Conservation (phyloP, 2,888 invertebrate genomes). For the Drosophila subquinaria region DNA sequence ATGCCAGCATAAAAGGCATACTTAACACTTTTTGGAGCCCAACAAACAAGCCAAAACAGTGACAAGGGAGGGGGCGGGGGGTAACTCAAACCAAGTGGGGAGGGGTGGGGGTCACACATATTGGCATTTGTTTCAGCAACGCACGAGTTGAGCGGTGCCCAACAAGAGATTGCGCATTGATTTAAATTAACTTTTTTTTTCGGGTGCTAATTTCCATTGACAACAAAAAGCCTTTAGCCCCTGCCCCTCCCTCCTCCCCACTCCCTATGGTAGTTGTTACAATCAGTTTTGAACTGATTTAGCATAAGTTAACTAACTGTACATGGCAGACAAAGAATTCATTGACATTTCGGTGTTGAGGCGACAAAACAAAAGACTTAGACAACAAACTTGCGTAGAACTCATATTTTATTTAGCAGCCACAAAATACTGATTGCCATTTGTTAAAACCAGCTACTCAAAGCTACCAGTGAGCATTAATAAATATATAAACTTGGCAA, state of each 20-base stretch:
- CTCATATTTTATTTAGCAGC: constrained; percentile 77
- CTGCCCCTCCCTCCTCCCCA: not conserved
- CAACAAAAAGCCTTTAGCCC: constrained; percentile 48
- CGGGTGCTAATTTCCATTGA: constrained; percentile 70
- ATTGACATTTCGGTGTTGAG: constrained; percentile 63
- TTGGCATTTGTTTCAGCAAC: constrained; percentile 80
- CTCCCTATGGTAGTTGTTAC: constrained; percentile 24
- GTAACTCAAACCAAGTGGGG: not conserved
- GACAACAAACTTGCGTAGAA: constrained; percentile 73
- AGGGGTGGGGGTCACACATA: constrained; percentile 33
- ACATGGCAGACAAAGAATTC: constrained; percentile 56
- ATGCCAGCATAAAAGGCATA: constrained; percentile 62
- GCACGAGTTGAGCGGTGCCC: constrained; percentile 69
- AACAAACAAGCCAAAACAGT: constrained; percentile 63
- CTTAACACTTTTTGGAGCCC: constrained; percentile 82
- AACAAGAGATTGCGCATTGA: constrained; percentile 73
- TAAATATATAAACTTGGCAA: constrained; percentile 44
- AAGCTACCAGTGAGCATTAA: constrained; percentile 51
- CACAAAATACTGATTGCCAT: constrained; percentile 40
- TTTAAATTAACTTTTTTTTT: constrained; percentile 70
- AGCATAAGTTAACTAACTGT: constrained; percentile 50
- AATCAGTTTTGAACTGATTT: constrained; percentile 62
- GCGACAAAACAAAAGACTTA: constrained; percentile 65
- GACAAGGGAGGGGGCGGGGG: not conserved
- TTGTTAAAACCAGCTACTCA: constrained; percentile 23